Base-by-base conservation (phyloP, 2,113 vertebrate genomes). In the Pluvialis apricaria region DNA sequence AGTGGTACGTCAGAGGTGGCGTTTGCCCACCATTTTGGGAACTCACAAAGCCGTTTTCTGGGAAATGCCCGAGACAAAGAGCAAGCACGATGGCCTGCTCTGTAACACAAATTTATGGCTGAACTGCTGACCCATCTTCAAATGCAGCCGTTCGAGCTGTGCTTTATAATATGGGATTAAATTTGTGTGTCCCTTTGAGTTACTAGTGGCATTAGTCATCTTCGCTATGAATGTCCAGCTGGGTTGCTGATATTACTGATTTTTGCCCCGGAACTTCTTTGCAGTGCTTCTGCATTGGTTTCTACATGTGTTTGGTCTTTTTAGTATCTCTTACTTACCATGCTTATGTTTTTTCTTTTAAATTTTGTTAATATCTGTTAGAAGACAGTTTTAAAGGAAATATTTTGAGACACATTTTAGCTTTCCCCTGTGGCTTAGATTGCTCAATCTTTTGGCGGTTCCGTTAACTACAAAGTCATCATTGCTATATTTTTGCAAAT, bases 121-220 rank as follows among this genome's bases (percentile, higher is more conserved):
- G 86, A 76, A 55, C 83, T 97, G 86, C 79, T 95, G 95, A 92
- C 86, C 94, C 72, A 18, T 78, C 90, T 54, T 82, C 76, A 80
- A 82, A 86, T 72, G 81, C 78, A 88, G 88, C 62, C 1, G 0
- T 71, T 76, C 4, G 22, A 71, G 49, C 82, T 6, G 2, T 86
- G 49, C 38, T 32, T 94, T 93, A 38, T 60, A 86, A 60, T 58
- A 40, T 10, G 60, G 71, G n/a, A 91, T 96, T 92, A 82, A 92
- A 90, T 86, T 42, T 88, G 47, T 0, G 0, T 40, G 79, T 88
- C 79, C 20, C 44, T 97, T 87, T 78, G 82, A 89, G 84, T 95
- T 94, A 90, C 69, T 81, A 17, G 34, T 58, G 78, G 12, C 70
- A 69, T 95, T 94, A 72, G 29, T 97, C 71, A 88, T 93, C 75